Base-by-base conservation (phyloP, 1,140 invertebrate species). In the Triops cancriformis region DNA sequence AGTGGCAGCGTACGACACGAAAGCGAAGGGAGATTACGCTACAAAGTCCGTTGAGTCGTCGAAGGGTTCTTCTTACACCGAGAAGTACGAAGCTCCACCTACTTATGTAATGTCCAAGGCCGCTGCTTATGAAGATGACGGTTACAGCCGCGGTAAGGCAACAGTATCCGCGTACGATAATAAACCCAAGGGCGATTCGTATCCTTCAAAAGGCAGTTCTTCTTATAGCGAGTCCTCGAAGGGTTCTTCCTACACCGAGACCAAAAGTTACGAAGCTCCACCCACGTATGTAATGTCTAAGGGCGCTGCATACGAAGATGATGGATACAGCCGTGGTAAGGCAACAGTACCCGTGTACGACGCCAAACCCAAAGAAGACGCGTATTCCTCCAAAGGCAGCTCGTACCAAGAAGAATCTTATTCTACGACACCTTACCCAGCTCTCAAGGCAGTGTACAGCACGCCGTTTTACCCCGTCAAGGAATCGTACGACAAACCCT, bases 201-300 rank as follows among this genome's bases (percentile, higher is more conserved):
- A 73, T 10, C 10, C 72, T 26, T 73, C 26, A 7, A 28, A 73
- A 28, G 27, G 27, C 26, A 26, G 26, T 26, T 73, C 26, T 28
- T 26, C 31, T 37, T 7, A 37, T n/a, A n/a, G 73, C 7, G 41
- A 23, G 6, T 31, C 77, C 7, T 27, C 41, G 4, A 51, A 74
- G 18, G 28, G 28, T 10, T 26, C 72, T 26, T 42, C 31, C 7
- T 79, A 79, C 23, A 64, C 75, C 5, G 26, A 42, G 5, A 26
- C 74, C 0, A 72, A 77, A 10, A 72, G 45, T 11, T 79, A 79
- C 74, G 41, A 27, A 18, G 51, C 64, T 14, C 73, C 73, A 23
- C 51, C 51, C 51, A 64, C 51, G 14, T 64, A 64, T 14, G 23
- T 64, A 5, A 64, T 23, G 51, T 0, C 51, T 5, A 64, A 64